Conservation (phyloP, 2,797 vertebrate genomes). For the Oreochromis mossambicus region DNA sequence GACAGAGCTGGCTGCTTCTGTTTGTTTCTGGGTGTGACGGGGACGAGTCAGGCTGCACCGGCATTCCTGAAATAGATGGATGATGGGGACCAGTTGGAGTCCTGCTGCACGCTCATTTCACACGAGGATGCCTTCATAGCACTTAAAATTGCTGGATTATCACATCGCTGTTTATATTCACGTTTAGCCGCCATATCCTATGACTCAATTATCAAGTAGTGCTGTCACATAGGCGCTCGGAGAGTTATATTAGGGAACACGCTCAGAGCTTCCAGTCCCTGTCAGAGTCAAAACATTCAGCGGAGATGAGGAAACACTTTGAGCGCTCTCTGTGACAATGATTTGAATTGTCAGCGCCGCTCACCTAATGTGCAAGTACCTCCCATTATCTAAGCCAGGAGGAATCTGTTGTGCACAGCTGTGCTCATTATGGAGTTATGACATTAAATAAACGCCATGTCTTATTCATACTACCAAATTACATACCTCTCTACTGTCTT, state of each 20-base stretch:
- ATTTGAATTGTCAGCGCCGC: constrained; percentile 37
- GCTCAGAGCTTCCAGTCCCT: constrained; percentile 58
- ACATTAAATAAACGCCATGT: constrained; percentile 9
- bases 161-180: constrained; percentile 72
- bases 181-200: constrained; percentile 69
- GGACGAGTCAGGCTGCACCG: background rate
- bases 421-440: constrained; percentile 42
- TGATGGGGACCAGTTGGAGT: constrained; percentile 49
- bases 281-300: constrained; percentile 61
- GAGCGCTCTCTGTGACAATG: constrained; percentile 36
- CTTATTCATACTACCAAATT: constrained; percentile 20
- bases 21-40: constrained; percentile 33
- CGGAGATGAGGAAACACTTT: constrained; percentile 49
- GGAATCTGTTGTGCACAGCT: constrained; percentile 56
- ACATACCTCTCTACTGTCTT: background rate
- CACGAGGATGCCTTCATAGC: constrained; percentile 65
- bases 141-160: constrained; percentile 79
- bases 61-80: constrained; percentile 58
- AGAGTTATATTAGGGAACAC: constrained; percentile 66
- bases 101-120: constrained; percentile 46
- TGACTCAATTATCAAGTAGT: constrained; percentile 76
- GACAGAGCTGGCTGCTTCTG: constrained; percentile 26
- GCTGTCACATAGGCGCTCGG: constrained; percentile 52
- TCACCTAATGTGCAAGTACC: constrained; percentile 26
- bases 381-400: constrained; percentile 38